These are phyloP conservation scores for Eumacrocentrus americanus DNA, from an alignment of 2,888 invertebrate species.

Conservation along the genomic window DNA sequence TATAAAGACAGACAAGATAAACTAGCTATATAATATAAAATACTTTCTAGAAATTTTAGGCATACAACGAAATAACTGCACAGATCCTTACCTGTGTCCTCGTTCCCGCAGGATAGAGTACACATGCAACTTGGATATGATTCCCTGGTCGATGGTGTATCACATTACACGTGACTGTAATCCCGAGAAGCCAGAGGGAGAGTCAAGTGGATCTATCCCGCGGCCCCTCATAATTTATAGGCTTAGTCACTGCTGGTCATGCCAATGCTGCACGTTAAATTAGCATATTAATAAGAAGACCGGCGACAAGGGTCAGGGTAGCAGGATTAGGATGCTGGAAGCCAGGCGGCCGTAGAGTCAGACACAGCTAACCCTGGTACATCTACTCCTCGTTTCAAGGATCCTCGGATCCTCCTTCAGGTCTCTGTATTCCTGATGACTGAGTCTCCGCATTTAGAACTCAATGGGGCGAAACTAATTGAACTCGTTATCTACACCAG, in stretches of 20 bases:
- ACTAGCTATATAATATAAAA: neutral
- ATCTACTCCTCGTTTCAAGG: constrained; percentile 39
- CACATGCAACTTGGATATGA: constrained; percentile 34
- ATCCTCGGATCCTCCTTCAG: constrained; percentile 50
- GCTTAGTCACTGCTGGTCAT: neutral
- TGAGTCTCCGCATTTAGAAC: constrained; percentile 61
- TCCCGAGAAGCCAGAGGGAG: constrained; percentile 29
- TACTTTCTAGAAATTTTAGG: neutral
- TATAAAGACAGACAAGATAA: neutral
- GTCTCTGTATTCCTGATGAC: constrained; percentile 54
- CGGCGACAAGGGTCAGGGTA: constrained; percentile 60
- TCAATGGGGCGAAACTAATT: constrained; percentile 61
- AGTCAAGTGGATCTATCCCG: too few species aligned
- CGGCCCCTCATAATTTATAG: neutral
- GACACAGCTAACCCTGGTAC: neutral
- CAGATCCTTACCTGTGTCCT: too few species aligned
- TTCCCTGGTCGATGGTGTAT: constrained; percentile 59
- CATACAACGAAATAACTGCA: neutral
- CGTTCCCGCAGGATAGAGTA: neutral
- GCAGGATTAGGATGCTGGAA: constrained; percentile 56
- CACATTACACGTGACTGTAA: constrained; percentile 59
- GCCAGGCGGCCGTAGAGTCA: constrained; percentile 8
- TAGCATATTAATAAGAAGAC: constrained; percentile 62
- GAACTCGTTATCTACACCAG: constrained; percentile 38
- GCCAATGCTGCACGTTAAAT: constrained; percentile 40